Percentiles rank a stretch among this genome's conserved stretches.
phyloP scores from a whole-genome alignment of 2,113 vertebrate species.

The Zonotrichia leucophrys region DNA sequence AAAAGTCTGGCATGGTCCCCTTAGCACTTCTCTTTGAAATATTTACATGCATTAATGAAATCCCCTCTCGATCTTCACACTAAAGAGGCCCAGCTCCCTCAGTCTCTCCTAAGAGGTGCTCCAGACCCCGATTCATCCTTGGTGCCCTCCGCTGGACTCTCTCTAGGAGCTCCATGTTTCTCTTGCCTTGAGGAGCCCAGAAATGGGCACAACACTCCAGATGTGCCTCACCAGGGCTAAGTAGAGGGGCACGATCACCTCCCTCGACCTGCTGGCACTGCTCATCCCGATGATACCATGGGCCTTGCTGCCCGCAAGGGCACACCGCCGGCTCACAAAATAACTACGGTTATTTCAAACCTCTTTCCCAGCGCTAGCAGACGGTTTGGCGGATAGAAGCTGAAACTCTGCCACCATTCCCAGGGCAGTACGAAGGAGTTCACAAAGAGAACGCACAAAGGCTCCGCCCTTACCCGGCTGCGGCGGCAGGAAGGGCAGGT shows the following conservation, averaged over 20 bases:
- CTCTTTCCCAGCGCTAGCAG: neutral
- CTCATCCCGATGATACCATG: rapidly evolving
- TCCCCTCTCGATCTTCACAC: neutral
- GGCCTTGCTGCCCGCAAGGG: neutral
- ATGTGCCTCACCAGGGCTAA: neutral
- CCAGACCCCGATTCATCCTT: neutral
- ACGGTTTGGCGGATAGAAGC: slow-evolving; percentile 79
- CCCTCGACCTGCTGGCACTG: neutral
- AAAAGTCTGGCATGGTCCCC: neutral
- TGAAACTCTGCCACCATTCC: slow-evolving; percentile 80
- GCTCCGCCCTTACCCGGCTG: neutral
- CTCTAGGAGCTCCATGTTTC: neutral
- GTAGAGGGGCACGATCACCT: neutral
- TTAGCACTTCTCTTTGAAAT: neutral
- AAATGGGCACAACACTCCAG: rapidly evolving
- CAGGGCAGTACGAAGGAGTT: slow-evolving; percentile 73
- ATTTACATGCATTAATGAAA: neutral
- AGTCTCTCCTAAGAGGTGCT: neutral
- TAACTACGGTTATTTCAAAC: neutral
- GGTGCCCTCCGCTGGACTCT: neutral
- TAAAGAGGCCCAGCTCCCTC: neutral
- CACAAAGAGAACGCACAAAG: neutral
- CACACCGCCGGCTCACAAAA: neutral
- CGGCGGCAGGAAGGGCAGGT: neutral
- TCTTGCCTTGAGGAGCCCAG: neutral